Evolutionary conservation across 1,140 invertebrate species (phyloP), one percentile per base, ranked within the genome.

Genomic region (Andrena cerasifolii): DNA sequence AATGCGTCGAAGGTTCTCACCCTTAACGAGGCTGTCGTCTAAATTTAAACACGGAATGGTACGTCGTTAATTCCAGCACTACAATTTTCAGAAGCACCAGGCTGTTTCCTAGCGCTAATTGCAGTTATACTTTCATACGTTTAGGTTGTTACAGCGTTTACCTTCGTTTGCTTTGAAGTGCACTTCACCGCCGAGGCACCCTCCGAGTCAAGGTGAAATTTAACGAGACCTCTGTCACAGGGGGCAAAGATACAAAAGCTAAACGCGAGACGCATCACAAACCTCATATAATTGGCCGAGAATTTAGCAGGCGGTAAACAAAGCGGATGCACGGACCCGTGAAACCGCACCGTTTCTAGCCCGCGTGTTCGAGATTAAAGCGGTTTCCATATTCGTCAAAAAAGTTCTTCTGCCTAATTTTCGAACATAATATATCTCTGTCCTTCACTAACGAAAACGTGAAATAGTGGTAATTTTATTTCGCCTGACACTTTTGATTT

Each of bases 241-340:
- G 33, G 54, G 74, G 43, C 56, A 82, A 85, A 80, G 82, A 84
- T 59, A 68, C 65, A 72, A 61, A 59, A 65, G 73, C 68, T 65
- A 79, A 79, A 79, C 71, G 33, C 33, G 65, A 61, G 78, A 75
- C 59, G 72, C 78, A 83, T 85, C 83, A 80, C 89, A 90, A 90
- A 89, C 86, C 84, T 85, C 87, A 85, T 88, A 90, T 91, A 91
- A 91, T 91, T 91, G 90, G 89, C 82, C 79, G 82, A 87, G 87
- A 85, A 89, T 90, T 90, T 84, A 88, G 86, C 84, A 87, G 83
- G 70, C 81, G 86, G 85, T 82, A 79, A 88, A 86, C 85, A 90
- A 89, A 90, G 87, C 84, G 77, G 63, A 86, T 81, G 89, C 88
- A 88, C 72, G 86, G 83, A 86, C 78, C 87, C 86, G 87, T 90